Evolutionary conservation across 2,888 invertebrate species (phyloP).

Genomic region (Congeria kusceri): DNA sequence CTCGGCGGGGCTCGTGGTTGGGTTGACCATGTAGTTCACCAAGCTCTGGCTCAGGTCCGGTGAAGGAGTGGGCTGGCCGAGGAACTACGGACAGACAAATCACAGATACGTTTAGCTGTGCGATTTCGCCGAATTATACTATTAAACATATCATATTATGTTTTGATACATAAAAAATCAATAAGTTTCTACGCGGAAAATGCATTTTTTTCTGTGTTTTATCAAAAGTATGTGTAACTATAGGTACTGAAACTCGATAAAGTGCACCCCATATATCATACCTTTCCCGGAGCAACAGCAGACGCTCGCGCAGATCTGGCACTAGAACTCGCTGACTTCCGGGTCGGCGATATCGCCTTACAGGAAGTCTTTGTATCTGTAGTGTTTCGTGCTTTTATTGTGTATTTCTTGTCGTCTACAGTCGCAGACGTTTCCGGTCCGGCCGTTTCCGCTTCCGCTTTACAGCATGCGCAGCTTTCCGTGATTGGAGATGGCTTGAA

Average conservation of each 20-base stretch:
- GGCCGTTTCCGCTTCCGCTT: constrained; percentile 17
- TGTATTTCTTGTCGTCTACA: no score
- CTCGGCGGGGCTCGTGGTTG: constrained; percentile 44
- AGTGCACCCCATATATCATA: no score
- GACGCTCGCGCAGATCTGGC: background rate
- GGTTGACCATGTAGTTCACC: constrained; percentile 36
- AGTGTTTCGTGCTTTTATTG: background rate
- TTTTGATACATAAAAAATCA: no score
- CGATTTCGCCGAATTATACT: no score
- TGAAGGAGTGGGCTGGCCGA: background rate
- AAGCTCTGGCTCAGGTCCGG: constrained; percentile 8
- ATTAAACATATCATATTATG: no score
- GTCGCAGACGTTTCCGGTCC: background rate
- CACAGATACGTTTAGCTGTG: no score
- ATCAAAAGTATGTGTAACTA: no score
- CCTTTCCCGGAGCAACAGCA: background rate
- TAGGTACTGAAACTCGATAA: no score
- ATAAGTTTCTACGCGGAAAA: no score
- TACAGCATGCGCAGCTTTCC: constrained; percentile 32
- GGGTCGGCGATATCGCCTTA: background rate
- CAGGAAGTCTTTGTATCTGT: constrained; percentile 32
- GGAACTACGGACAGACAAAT: background rate
- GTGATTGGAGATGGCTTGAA: background rate
- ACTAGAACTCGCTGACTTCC: background rate
- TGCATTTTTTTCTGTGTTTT: no score